Base-by-base conservation (phyloP, 2,888 invertebrate species). In the Nemotelus nigrinus region DNA sequence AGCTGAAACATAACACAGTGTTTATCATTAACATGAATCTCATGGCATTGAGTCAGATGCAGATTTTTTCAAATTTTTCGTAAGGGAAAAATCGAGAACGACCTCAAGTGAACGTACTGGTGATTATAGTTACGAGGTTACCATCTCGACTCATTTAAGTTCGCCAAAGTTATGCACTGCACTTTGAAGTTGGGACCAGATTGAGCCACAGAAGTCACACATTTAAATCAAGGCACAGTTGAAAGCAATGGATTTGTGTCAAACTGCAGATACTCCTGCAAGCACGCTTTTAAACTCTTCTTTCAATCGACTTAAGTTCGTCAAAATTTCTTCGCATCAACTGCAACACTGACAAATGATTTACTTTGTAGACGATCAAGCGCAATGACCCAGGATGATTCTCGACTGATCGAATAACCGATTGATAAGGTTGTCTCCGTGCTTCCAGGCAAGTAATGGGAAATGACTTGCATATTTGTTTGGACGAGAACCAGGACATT, bases 391-490 rank as follows among this genome's bases (percentile, higher is more conserved):
- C 41, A 39, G 39, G 63, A 48, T 39, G 48, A 63, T 39, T 8
- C 5, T 39, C 5, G 10, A 41, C 50, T 57, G 47, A 60, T 58
- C 72, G 43, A 58, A 57, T 68, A 39, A 68, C 68, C 48, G 53
- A 53, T 6, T 47, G 5, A 44, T 50, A 68, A 68, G 7, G 44
- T 70, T 70, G 55, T 70, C 55, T 2, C 43, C 67, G 50, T 70
- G 70, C 53, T 25, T 39, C 4, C 7, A 60, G 41, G 4, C 10
- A 6, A 45, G 2, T 55, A 43, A 55, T 10, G 7, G 2, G 44
- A 53, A 55, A 55, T 70, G 70, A 70, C 55, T 70, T 55, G 70
- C 70, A 55, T 41, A 8, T 72, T 58, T 58, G 2, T 55, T 60
- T 3, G 6, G 60, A 6, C 48, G 50, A n/a, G 60, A 60, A 60